These are phyloP conservation scores for Gymnorhina tibicen DNA, from an alignment of 2,113 vertebrate genomes.

Conservation along the genomic window DNA sequence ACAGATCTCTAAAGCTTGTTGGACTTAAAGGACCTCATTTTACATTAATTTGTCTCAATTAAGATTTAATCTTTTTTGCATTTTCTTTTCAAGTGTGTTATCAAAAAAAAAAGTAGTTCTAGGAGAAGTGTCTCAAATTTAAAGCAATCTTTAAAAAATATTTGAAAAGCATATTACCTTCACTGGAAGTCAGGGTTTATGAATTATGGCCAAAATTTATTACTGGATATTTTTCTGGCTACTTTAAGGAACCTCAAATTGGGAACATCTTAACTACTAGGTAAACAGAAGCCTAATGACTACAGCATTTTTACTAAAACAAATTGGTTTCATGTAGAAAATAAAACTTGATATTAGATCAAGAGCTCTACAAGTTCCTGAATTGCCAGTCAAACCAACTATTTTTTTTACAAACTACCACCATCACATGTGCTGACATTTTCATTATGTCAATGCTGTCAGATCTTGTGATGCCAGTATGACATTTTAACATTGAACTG, in stretches of 20 bases:
- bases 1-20: not conserved
- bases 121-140: not conserved
- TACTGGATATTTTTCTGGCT: not conserved
- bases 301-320: not conserved
- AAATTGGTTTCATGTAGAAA: not conserved
- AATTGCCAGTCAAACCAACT: not conserved
- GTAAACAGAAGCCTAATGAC: not conserved
- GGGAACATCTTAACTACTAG: not conserved
- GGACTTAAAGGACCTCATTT: not conserved
- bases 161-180: not conserved
- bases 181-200: not conserved
- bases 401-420: not conserved
- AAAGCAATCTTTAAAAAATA: not conserved
- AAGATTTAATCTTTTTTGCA: not conserved
- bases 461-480: not conserved
- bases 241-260: not conserved
- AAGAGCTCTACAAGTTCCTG: not conserved
- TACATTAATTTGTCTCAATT: not conserved
- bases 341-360: not conserved
- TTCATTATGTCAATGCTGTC: not conserved
- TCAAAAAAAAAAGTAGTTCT: not conserved
- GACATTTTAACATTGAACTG: not conserved
- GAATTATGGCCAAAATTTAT: not conserved
- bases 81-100: not conserved
- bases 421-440: not conserved